Conservation (phyloP, 2,888 invertebrate species). For the Aspidiotus destructor region DNA sequence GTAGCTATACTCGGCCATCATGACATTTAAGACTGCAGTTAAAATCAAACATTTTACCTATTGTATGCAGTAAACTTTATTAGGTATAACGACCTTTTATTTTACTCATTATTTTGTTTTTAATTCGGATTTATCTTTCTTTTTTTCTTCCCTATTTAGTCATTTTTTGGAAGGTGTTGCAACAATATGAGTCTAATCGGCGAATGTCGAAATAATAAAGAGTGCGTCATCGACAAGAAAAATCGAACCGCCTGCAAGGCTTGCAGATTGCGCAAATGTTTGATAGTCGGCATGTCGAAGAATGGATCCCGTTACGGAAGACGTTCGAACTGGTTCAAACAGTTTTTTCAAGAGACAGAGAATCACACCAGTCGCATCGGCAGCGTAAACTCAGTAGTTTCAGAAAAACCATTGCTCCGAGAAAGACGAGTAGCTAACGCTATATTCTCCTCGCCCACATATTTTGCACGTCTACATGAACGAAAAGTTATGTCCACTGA, state of each 20-base stretch:
- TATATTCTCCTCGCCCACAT: background rate
- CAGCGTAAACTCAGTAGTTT: background rate
- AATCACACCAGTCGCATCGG: background rate
- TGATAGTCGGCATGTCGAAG: constrained; percentile 83
- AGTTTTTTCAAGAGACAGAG: constrained; percentile 55
- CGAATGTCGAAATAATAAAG: constrained; percentile 45
- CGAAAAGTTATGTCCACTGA: constrained; percentile 15
- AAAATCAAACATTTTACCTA: no score
- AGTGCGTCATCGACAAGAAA: constrained; percentile 81
- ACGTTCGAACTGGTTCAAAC: constrained; percentile 88
- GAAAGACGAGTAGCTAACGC: no score
- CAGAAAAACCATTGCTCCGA: background rate
- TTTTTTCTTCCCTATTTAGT: constrained; percentile 48
- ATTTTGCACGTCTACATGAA: background rate
- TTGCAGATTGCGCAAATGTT: constrained; percentile 74
- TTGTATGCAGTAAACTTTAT: no score
- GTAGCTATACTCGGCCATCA: no score
- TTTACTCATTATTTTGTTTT: constrained; percentile 1
- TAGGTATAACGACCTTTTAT: background rate
- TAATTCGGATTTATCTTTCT: background rate
- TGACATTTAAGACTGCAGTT: no score
- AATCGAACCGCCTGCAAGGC: constrained; percentile 87
- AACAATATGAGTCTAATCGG: constrained; percentile 61
- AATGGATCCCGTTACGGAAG: constrained; percentile 82
- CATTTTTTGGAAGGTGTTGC: constrained; percentile 66